Conservation (phyloP, 2,113 vertebrate species). For the Irena cyanogastra region DNA sequence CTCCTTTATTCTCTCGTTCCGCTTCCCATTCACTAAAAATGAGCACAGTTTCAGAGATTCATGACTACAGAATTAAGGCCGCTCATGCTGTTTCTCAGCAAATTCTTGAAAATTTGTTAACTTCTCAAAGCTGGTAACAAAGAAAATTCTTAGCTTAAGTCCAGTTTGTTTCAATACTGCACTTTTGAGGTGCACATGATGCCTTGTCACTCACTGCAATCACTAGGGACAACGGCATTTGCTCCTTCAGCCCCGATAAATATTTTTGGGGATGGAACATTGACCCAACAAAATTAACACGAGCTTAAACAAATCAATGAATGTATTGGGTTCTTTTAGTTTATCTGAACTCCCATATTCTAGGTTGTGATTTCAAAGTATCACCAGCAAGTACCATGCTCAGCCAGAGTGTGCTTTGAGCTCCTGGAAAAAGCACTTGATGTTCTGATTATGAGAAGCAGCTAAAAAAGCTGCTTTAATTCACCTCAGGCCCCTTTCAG, state of each 20-base stretch:
- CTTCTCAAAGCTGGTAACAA: background rate
- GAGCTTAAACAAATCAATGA: background rate
- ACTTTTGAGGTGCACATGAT: background rate
- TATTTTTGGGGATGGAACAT: background rate
- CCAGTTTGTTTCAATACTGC: background rate
- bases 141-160: background rate
- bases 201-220: background rate
- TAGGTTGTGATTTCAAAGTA: background rate
- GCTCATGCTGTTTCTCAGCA: background rate
- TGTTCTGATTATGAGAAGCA: background rate
- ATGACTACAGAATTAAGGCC: rapidly evolving
- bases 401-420: background rate
- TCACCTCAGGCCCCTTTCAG: background rate
- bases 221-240: background rate
- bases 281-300: background rate
- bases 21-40: background rate
- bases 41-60: background rate
- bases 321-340: background rate
- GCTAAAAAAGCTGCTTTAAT: background rate
- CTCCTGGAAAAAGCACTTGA: background rate
- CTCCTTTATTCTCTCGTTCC: background rate
- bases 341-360: background rate
- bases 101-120: background rate
- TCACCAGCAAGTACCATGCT: background rate
- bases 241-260: background rate